phyloP scores from a whole-genome alignment of 2,113 vertebrate species.

The Anoplopoma fimbria region DNA sequence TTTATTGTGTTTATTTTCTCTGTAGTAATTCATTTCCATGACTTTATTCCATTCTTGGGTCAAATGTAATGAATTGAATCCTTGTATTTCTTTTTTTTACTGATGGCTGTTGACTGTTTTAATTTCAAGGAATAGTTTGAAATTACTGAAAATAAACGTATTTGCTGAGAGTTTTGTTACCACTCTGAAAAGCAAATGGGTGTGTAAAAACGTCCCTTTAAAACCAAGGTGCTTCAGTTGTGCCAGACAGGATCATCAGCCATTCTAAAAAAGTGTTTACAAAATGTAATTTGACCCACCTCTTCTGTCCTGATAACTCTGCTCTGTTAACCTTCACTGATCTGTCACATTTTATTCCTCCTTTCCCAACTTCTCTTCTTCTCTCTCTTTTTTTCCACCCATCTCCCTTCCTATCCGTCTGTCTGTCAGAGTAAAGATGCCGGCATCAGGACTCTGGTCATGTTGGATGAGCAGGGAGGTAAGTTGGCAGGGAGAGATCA shows the following conservation, averaged over 20 bases:
- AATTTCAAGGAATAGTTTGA: not conserved
- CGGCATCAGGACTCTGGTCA: slow-evolving; percentile 99
- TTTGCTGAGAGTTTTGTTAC: not conserved
- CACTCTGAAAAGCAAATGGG: not conserved
- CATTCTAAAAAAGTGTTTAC: slow-evolving; percentile 44
- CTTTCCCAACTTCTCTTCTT: slow-evolving; percentile 10
- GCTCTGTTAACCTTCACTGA: slow-evolving; percentile 59
- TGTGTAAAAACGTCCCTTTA: not conserved
- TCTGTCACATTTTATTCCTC: slow-evolving; percentile 49
- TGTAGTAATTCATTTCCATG: not conserved
- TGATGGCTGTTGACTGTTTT: not conserved
- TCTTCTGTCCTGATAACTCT: slow-evolving; percentile 15
- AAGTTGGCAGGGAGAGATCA: slow-evolving; percentile 80
- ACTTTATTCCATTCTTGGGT: slow-evolving; percentile 17
- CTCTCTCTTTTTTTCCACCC: not conserved
- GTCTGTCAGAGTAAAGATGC: slow-evolving; percentile 98
- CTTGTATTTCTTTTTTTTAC: not conserved
- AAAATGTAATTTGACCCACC: slow-evolving; percentile 40
- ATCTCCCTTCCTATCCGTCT: slow-evolving; percentile 23
- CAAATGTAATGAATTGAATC: not conserved
- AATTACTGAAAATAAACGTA: not conserved
- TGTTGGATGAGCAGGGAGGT: slow-evolving; percentile 99
- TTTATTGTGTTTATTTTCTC: not conserved
- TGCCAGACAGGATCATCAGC: not conserved
- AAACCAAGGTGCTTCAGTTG: not conserved